These are phyloP conservation scores for Naja naja DNA, from an alignment of 2,113 vertebrate species.

Conservation along the genomic window DNA sequence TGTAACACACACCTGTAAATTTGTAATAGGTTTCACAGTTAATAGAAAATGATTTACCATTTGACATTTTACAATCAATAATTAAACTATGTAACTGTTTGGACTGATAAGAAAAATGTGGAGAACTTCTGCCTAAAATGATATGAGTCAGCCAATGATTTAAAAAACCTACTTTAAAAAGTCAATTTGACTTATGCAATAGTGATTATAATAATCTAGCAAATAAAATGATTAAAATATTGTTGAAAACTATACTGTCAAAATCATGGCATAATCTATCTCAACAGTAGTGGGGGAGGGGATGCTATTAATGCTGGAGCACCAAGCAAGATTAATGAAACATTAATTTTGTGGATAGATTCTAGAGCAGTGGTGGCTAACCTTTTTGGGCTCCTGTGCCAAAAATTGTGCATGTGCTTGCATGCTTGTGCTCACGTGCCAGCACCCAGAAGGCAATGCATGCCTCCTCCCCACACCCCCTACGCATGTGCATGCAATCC, in stretches of 20 bases:
- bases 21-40: neutral
- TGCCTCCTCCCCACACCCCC: too few species aligned
- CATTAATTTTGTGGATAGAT: neutral
- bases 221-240: neutral
- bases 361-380: neutral
- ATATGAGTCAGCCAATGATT: neutral
- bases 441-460: too few species aligned
- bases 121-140: neutral
- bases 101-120: neutral
- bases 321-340: neutral
- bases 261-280: neutral
- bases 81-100: neutral
- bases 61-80: neutral
- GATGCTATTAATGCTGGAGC: neutral
- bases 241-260: neutral
- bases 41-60: neutral
- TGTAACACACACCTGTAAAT: neutral
- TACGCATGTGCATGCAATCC: too few species aligned
- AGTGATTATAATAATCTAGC: neutral
- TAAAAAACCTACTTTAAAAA: neutral
- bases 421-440: too few species aligned
- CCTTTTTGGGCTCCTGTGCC: too few species aligned
- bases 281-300: neutral
- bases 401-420: too few species aligned
- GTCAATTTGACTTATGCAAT: neutral